phyloP scores from a whole-genome alignment of 2,797 vertebrate genomes.

The Octomys mimax region DNA sequence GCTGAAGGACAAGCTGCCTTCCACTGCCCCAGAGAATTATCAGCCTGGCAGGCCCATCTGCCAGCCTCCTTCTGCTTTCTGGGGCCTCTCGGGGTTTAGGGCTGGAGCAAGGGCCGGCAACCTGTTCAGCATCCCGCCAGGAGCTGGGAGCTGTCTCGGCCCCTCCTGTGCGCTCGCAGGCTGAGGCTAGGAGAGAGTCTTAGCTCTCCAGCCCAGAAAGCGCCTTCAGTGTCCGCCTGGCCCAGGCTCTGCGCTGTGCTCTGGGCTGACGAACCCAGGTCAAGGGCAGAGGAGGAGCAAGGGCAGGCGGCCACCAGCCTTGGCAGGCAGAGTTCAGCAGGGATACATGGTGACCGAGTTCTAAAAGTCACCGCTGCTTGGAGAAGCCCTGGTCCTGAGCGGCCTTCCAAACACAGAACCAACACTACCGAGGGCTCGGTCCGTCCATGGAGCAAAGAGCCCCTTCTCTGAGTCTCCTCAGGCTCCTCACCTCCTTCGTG shows the following conservation, averaged over 20 bases:
- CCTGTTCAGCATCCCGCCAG: background rate
- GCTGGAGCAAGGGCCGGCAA: background rate
- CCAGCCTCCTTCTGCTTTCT: background rate
- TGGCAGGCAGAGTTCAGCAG: rapidly evolving
- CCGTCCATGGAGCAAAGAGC: rapidly evolving
- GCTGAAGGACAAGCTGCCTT: background rate
- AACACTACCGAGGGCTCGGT: rapidly evolving
- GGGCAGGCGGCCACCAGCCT: background rate
- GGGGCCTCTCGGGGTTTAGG: rapidly evolving
- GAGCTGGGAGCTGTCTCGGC: rapidly evolving
- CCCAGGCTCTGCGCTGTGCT: background rate
- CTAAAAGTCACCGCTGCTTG: rapidly evolving
- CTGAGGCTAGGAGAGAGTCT: rapidly evolving
- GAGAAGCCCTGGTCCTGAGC: background rate
- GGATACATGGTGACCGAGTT: rapidly evolving
- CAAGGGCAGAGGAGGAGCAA: background rate
- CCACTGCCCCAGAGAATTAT: no score
- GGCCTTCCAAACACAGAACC: rapidly evolving
- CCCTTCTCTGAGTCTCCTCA: rapidly evolving
- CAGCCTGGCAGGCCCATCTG: rapidly evolving
- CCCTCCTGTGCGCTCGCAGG: no score
- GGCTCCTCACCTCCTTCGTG: rapidly evolving
- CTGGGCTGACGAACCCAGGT: background rate
- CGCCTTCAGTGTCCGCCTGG: rapidly evolving
- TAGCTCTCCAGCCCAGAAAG: rapidly evolving